Conservation (phyloP, 2,888 invertebrate genomes). For the Ectobius pallidus region DNA sequence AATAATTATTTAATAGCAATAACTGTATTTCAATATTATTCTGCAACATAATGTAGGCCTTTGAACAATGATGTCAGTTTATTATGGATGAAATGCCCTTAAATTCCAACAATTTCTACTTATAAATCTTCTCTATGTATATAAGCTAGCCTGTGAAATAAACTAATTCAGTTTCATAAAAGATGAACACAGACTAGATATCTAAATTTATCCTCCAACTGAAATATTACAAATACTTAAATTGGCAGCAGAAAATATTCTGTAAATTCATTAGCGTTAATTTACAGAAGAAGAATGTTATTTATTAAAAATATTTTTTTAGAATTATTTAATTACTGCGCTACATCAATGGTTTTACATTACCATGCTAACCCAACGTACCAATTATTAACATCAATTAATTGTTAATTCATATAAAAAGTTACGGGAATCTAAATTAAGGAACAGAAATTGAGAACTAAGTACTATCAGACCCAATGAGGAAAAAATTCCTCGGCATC, state of each 20-base stretch:
- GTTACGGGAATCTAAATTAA: slow-evolving; percentile 3
- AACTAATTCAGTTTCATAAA: neutral
- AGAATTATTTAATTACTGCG: neutral
- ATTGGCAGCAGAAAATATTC: neutral
- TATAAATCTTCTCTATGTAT: neutral
- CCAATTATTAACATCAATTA: neutral
- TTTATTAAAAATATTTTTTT: slow-evolving; percentile 15
- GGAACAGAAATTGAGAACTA: slow-evolving; percentile 3
- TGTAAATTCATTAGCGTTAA: neutral
- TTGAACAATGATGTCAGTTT: neutral
- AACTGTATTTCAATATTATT: too few species aligned
- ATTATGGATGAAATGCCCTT: neutral
- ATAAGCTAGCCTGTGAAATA: neutral
- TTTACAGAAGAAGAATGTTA: neutral
- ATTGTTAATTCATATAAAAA: slow-evolving; percentile 3
- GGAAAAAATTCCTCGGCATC: neutral
- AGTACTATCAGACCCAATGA: slow-evolving; percentile 4
- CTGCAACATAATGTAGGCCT: too few species aligned
- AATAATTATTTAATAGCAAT: too few species aligned
- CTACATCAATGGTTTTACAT: neutral
- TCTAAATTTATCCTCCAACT: neutral
- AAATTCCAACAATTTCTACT: neutral
- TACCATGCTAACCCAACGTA: slow-evolving; percentile 2
- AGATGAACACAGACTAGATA: neutral
- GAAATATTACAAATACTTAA: neutral